Conservation (phyloP, 2,888 invertebrate species). For the Pyrrhosoma nymphula region DNA sequence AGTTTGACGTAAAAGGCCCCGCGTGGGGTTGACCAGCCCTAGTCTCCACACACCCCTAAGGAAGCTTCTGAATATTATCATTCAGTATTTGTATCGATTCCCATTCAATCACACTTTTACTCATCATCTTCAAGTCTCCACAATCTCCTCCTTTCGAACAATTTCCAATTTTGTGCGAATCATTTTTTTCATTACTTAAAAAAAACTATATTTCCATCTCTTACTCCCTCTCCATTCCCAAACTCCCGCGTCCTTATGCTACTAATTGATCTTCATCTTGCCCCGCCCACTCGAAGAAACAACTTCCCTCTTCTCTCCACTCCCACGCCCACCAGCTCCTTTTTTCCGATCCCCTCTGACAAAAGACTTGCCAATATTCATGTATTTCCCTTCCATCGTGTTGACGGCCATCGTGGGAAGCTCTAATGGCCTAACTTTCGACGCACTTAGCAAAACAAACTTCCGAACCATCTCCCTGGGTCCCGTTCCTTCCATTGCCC, state of each 20-base stretch:
- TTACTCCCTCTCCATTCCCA: not conserved
- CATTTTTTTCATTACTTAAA: not conserved
- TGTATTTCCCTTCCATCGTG: conserved; percentile 51
- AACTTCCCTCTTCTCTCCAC: not conserved
- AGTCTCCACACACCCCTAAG: too few relatives aligned
- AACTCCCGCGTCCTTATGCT: not conserved
- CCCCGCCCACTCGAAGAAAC: not conserved
- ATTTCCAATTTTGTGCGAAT: not conserved
- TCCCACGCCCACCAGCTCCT: not conserved
- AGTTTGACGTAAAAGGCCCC: too few relatives aligned
- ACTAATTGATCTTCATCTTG: not conserved
- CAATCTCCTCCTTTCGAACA: not conserved
- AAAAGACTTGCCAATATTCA: conserved; percentile 55
- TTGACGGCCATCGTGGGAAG: conserved; percentile 9
- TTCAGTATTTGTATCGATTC: too few relatives aligned
- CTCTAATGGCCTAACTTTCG: conserved; percentile 66
- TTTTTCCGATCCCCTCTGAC: conserved; percentile 23
- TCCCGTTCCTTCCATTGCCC: not conserved
- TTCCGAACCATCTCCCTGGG: not conserved
- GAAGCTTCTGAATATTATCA: too few relatives aligned
- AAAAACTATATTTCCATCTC: not conserved
- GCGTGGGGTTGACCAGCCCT: too few relatives aligned
- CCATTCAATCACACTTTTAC: too few relatives aligned
- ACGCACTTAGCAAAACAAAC: conserved; percentile 66
- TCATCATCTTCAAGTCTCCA: not conserved